Base-by-base conservation (phyloP, 2,113 vertebrate species). In the Abramis brama region DNA sequence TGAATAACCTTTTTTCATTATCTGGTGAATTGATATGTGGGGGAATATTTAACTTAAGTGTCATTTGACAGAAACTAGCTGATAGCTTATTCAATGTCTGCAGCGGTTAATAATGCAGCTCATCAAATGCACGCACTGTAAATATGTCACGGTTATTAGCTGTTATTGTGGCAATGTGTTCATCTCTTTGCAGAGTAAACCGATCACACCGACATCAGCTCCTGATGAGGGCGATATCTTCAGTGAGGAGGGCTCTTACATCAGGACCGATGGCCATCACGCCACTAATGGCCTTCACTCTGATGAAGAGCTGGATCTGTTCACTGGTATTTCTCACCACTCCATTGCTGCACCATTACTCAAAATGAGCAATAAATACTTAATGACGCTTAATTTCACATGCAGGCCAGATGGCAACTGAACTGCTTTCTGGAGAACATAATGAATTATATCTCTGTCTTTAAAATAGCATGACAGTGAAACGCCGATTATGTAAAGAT, bases 291-390 rank as follows among this genome's bases (percentile, higher is more conserved):
- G 97, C 3, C 92, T 98, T 83, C 94, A 91, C n/a, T 96, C 94
- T 4, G 97, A 98, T 39, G 96, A 96, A 25, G 96, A 96, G 76
- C 95, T 95, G 79, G 97, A 99, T 91, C 92, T 99, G 52, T 99
- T 99, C 94, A 95, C 96, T 90, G 97, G 98, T 96, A 87, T 73
- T 57, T 71, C 30, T 27, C 36, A 30, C 50, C 27, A n/a, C 33
- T 60, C 77, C 55, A 2, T 45, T 60, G 5, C 21, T 55, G 47
- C 81, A 19, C 19, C 62, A 33, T 30, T 15, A 12, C 62, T 82
- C 57, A 17, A 62, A 43, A 79, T 43, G 57, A 76, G n/a, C 45
- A 43, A 64, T 80, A 25, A 2, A 62, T 80, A 15, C 36, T n/a
- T 62, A 62, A 27, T 45, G 57, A 64, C 23, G 15, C 36, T 25